phyloP scores from a whole-genome alignment of 2,113 vertebrate species.

The Daboia siamensis region DNA sequence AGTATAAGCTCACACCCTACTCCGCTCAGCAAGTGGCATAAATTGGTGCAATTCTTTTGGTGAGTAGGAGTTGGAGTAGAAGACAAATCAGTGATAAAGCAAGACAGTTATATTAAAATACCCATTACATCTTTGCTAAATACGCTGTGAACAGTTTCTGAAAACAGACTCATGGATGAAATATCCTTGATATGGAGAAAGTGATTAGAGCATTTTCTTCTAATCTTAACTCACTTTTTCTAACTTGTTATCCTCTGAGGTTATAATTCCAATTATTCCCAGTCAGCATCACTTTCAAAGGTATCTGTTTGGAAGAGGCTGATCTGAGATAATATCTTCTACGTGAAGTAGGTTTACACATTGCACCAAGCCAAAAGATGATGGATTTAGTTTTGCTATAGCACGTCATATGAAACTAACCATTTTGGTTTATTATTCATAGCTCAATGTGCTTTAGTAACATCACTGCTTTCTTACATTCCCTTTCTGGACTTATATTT shows the following conservation, averaged over 20 bases:
- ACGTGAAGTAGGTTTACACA: neutral
- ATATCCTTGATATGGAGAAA: neutral
- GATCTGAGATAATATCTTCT: neutral
- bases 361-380: neutral
- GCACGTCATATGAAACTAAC: neutral
- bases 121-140: neutral
- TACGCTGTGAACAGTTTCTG: neutral
- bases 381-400: neutral
- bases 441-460: neutral
- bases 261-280: neutral
- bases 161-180: neutral
- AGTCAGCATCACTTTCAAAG: neutral
- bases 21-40: neutral
- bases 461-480: neutral
- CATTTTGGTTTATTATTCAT: neutral
- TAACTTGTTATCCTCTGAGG: neutral
- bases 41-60: neutral
- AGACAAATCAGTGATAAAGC: neutral
- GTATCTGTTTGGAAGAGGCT: neutral
- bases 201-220: neutral
- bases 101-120: neutral
- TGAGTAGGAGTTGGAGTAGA: neutral
- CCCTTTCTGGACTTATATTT: neutral
- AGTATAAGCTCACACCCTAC: neutral
- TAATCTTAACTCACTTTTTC: neutral